Conservation (phyloP, 2,888 invertebrate genomes). For the Cheilosia vulpina region DNA sequence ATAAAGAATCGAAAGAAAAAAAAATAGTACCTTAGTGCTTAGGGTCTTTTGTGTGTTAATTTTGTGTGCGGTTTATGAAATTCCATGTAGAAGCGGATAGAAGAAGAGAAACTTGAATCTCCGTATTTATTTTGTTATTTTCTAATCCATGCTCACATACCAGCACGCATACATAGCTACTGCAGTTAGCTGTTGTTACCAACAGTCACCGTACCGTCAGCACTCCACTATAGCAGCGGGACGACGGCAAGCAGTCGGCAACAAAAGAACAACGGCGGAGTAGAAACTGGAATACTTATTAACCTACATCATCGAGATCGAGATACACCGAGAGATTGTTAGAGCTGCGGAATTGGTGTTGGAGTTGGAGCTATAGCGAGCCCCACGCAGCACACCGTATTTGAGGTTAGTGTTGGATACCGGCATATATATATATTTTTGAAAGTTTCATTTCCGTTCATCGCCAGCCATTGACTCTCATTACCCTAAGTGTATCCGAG, state of each 20-base stretch:
- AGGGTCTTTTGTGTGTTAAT: constrained; percentile 51
- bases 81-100: constrained; percentile 35
- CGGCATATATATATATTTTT: background rate
- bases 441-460: constrained; percentile 21
- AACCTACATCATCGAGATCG: constrained; percentile 69
- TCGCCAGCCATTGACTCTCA: constrained; percentile 47
- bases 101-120: constrained; percentile 54
- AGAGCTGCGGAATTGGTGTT: constrained; percentile 24
- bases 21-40: constrained; percentile 46
- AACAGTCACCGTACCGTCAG: constrained; percentile 37
- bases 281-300: constrained; percentile 73
- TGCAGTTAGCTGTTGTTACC: constrained; percentile 45
- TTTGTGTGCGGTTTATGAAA: constrained; percentile 46
- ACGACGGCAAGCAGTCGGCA: constrained; percentile 18
- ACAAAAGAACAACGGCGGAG: constrained; percentile 58
- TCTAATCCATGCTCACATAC: constrained; percentile 67
- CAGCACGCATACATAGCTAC: constrained; percentile 48
- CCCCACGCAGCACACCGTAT: constrained; percentile 51
- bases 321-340: constrained; percentile 44
- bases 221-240: constrained; percentile 48
- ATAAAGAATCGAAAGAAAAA: constrained; percentile 4
- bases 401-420: constrained; percentile 25
- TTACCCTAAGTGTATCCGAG: constrained; percentile 58
- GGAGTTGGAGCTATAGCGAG: background rate
- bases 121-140: constrained; percentile 41